phyloP scores from a whole-genome alignment of 2,888 invertebrate species.

The Pachydiplax longipennis region DNA sequence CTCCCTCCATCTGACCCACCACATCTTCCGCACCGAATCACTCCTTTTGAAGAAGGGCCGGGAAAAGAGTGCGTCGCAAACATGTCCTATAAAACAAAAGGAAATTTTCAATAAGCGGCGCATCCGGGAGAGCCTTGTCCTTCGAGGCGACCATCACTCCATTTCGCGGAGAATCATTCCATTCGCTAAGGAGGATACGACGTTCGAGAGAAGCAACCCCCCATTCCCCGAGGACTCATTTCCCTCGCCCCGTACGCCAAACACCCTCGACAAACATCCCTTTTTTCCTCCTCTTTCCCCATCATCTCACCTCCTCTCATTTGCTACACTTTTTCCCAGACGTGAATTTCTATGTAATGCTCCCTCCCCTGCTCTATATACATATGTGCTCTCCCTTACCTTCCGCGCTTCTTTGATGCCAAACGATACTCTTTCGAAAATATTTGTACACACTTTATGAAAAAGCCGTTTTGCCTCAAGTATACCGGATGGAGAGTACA shows the following conservation, averaged over 20 bases:
- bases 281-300: background rate
- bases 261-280: background rate
- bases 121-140: slow-evolving; percentile 8
- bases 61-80: background rate
- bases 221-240: background rate
- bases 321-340: background rate
- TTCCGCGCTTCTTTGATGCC: background rate
- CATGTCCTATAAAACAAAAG: slow-evolving; percentile 4
- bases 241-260: background rate
- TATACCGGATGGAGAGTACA: background rate
- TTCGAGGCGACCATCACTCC: slow-evolving; percentile 2
- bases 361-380: background rate
- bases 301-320: background rate
- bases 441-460: background rate
- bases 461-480: background rate
- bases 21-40: background rate
- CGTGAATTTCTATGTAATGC: background rate
- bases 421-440: background rate
- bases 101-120: slow-evolving; percentile 24
- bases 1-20: background rate
- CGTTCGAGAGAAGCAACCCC: background rate
- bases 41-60: background rate
- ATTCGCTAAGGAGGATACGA: background rate
- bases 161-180: slow-evolving; percentile 5
- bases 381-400: background rate